A percentile compares a stretch with the other conserved stretches of the same genome.
phyloP scores from a whole-genome alignment of 2,888 invertebrate genomes.

The Scelioninae gen. 1 region DNA sequence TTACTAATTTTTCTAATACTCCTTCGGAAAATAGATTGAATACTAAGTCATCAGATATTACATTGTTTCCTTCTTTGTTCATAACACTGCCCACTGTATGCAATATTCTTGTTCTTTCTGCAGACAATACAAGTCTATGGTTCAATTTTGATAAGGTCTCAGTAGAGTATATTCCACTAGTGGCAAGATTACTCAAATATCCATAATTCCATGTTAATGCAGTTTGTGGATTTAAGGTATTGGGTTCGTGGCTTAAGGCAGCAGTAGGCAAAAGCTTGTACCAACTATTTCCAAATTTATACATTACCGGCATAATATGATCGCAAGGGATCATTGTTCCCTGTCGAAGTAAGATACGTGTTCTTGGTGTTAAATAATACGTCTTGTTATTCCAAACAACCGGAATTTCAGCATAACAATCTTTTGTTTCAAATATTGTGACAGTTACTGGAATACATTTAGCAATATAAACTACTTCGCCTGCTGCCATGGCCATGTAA shows the following conservation, averaged over 20 bases:
- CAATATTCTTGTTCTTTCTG: conserved; percentile 42
- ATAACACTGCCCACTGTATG: conserved; percentile 19
- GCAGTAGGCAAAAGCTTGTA: conserved; percentile 8
- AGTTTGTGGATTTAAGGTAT: background rate
- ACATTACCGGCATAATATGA: conserved; percentile 61
- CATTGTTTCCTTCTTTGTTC: conserved; percentile 5
- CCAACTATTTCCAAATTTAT: conserved; percentile 26
- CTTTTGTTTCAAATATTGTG: conserved; percentile 52
- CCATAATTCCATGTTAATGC: conserved; percentile 18
- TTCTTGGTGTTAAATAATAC: conserved; percentile 67
- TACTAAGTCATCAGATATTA: background rate
- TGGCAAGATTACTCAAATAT: conserved; percentile 27
- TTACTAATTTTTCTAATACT: conserved; percentile 29
- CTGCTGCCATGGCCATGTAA: background rate
- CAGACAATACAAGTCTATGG: conserved; percentile 36
- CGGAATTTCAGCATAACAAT: conserved; percentile 63
- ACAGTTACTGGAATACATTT: conserved; percentile 14
- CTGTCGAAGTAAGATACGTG: conserved; percentile 66
- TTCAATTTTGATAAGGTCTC: conserved; percentile 6
- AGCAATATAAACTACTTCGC: conserved; percentile 10
- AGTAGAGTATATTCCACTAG: conserved; percentile 49
- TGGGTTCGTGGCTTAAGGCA: background rate
- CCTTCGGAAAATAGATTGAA: conserved; percentile 55
- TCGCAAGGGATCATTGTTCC: conserved; percentile 68
- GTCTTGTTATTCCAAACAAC: conserved; percentile 47